A percentile compares a stretch with the other conserved stretches of the same genome.
Conservation (phyloP, 2,888 invertebrate genomes). For the Microdon myrmicae region DNA sequence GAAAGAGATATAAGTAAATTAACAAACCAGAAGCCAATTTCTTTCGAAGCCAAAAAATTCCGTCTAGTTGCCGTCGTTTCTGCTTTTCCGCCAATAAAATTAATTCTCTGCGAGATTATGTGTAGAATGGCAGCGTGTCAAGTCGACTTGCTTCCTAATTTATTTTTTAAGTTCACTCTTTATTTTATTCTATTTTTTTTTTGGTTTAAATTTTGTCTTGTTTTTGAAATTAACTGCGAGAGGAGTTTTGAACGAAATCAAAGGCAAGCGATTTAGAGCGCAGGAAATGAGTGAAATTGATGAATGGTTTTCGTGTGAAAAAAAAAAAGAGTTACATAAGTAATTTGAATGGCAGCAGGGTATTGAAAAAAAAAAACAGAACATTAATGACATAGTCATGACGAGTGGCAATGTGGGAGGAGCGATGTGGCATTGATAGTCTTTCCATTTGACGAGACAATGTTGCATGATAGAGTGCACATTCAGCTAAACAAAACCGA, state of each 20-base stretch:
- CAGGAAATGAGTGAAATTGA: constrained; percentile 49
- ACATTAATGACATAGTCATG: not conserved
- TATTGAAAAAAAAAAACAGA: constrained; percentile 25
- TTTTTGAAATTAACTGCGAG: constrained; percentile 19
- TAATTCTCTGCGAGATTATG: constrained; percentile 24
- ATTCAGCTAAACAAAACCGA: constrained; percentile 20
- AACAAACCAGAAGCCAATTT: too few species aligned
- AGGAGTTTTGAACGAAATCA: constrained; percentile 19
- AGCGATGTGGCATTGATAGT: constrained; percentile 4
- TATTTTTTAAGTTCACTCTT: constrained; percentile 13
- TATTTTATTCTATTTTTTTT: not conserved
- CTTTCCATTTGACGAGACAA: constrained; percentile 26
- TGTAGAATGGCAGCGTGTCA: constrained; percentile 37
- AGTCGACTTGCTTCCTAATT: too few species aligned
- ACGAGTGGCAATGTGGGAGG: constrained; percentile 20
- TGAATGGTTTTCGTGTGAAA: constrained; percentile 36
- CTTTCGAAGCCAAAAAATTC: constrained; percentile 37
- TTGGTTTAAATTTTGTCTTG: too few species aligned
- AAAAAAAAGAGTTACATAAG: constrained; percentile 43
- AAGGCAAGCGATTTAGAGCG: constrained; percentile 11
- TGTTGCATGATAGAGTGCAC: constrained; percentile 30
- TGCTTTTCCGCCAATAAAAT: constrained; percentile 20
- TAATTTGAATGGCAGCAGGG: constrained; percentile 21
- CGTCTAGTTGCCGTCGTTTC: too few species aligned
- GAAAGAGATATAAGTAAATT: constrained; percentile 9